Evolutionary conservation across 2,888 invertebrate species (phyloP).

Genomic region (Eulithis prunata): DNA sequence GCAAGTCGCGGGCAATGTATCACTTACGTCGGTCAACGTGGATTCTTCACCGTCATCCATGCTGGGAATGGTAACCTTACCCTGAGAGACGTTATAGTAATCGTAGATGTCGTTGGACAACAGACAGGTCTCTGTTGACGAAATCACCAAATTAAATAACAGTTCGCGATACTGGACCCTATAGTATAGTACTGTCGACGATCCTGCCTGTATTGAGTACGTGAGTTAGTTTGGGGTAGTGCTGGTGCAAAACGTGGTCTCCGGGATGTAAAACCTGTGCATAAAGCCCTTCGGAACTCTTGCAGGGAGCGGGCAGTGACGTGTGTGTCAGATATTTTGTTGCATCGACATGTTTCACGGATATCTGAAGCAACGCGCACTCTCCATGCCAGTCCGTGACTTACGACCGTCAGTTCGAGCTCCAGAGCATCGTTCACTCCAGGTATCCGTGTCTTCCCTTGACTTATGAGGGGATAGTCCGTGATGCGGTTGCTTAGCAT

Average conservation of each 20-base stretch:
- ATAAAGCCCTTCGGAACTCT: constrained; percentile 70
- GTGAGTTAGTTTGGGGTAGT: constrained; percentile 60
- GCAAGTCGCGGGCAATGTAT: not conserved
- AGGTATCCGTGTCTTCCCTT: constrained; percentile 97
- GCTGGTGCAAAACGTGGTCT: constrained; percentile 65
- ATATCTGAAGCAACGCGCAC: constrained; percentile 74
- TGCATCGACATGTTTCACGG: constrained; percentile 53
- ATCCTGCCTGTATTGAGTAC: constrained; percentile 58
- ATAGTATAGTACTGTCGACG: constrained; percentile 42
- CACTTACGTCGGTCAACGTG: constrained; percentile 94
- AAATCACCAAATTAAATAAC: constrained; percentile 57
- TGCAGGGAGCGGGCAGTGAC: constrained; percentile 76
- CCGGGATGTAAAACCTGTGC: constrained; percentile 70
- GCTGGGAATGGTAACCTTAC: constrained; percentile 97
- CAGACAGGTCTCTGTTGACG: constrained; percentile 89
- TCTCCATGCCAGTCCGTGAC: constrained; percentile 82
- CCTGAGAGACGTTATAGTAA: constrained; percentile 98
- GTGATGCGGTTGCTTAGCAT: constrained; percentile 93
- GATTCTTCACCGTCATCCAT: constrained; percentile 98
- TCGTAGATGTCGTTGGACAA: constrained; percentile 95
- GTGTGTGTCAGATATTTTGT: constrained; percentile 75
- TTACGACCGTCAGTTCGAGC: constrained; percentile 94
- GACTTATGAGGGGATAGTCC: constrained; percentile 96
- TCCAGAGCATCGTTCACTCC: constrained; percentile 97
- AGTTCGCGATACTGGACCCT: constrained; percentile 37